Evolutionary conservation across 23 tunicate genomes (phyloP).

Genomic region (Diplosoma virens): DNA sequence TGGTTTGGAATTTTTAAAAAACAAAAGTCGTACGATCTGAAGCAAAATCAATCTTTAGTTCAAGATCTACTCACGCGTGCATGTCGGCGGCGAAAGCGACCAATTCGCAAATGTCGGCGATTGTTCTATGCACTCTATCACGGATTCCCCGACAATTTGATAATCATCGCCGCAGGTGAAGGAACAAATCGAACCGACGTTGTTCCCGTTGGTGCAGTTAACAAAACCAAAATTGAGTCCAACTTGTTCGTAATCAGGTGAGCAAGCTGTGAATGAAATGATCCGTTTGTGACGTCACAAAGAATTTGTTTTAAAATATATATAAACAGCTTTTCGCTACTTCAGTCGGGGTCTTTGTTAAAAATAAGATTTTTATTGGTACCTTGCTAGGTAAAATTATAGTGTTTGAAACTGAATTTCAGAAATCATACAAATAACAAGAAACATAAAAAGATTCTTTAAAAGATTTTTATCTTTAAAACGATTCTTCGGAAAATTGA

Average conservation of each 20-base stretch:
- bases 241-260: constrained; percentile 37
- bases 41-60: neutral
- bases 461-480: no score
- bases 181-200: constrained; percentile 53
- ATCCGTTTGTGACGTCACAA: no score
- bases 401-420: no score
- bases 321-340: neutral
- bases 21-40: no score
- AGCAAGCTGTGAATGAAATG: constrained; percentile 34
- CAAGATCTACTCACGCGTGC: neutral
- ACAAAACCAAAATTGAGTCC: constrained; percentile 60
- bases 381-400: no score
- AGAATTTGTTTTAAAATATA: neutral
- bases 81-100: neutral
- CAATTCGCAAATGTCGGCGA: constrained; percentile 23
- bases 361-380: no score
- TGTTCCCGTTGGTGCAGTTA: constrained; percentile 47
- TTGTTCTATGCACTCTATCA: constrained; percentile 33
- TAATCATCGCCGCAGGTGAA: constrained; percentile 52
- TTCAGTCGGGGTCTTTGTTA: no score
- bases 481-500: no score
- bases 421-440: no score
- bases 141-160: constrained; percentile 65
- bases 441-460: no score
- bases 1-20: no score